Conservation (phyloP, 2,888 invertebrate species). For the Scaptomyza parva region DNA sequence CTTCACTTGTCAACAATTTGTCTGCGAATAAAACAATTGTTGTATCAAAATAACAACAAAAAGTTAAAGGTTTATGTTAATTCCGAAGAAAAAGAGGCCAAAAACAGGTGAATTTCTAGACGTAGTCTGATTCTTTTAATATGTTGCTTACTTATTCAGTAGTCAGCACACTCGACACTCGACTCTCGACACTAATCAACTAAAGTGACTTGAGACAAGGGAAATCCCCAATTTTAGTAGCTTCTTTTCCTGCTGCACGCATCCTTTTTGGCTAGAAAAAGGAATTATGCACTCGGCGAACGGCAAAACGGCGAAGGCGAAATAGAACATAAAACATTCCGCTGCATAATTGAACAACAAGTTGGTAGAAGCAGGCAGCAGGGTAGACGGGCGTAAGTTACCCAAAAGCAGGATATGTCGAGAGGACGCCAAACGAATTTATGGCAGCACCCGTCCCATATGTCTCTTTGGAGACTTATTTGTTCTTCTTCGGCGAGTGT, state of each 20-base stretch:
- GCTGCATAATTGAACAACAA: constrained; percentile 83
- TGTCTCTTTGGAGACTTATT: constrained; percentile 77
- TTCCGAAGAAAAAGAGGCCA: constrained; percentile 22
- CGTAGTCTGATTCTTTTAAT: constrained; percentile 47
- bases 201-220: constrained; percentile 62
- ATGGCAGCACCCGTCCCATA: constrained; percentile 71
- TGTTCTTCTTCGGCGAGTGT: constrained; percentile 20
- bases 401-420: constrained; percentile 28
- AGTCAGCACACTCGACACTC: constrained; percentile 70
- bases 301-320: constrained; percentile 1
- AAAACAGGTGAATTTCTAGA: constrained; percentile 29
- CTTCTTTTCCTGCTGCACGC: constrained; percentile 42
- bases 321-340: constrained; percentile 77
- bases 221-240: constrained; percentile 14
- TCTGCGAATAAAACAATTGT: constrained; percentile 67
- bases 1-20: constrained; percentile 54
- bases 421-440: constrained; percentile 63
- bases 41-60: constrained; percentile 26
- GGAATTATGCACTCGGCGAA: constrained; percentile 68
- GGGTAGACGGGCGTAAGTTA: background rate
- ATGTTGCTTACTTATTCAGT: constrained; percentile 68
- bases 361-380: constrained; percentile 46
- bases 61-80: constrained; percentile 50
- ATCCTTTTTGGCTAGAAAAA: constrained; percentile 51
- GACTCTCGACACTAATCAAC: constrained; percentile 76